A percentile compares a stretch with the other conserved stretches of the same genome.
These are phyloP conservation scores for Coracias cyanogaster DNA, from an alignment of 2,797 vertebrate genomes.

Conservation along the genomic window DNA sequence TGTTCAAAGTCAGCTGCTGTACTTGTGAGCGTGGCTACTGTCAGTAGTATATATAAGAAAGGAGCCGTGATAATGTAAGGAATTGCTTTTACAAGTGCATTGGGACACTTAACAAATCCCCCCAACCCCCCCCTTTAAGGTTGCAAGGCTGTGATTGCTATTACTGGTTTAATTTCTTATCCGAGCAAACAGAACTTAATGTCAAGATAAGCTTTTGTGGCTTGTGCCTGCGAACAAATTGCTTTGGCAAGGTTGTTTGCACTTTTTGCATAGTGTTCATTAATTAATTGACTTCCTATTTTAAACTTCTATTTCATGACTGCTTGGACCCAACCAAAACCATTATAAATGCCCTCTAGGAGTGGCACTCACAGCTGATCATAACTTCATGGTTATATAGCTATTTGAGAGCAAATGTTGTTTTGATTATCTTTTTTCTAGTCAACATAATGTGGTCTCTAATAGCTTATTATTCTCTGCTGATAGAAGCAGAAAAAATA, in stretches of 20 bases:
- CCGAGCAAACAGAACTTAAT: neutral
- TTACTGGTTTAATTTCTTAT: slow-evolving; percentile 31
- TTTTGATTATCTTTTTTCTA: neutral
- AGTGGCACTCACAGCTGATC: neutral
- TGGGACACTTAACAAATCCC: neutral
- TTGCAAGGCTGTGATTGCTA: slow-evolving; percentile 5
- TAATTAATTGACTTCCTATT: neutral
- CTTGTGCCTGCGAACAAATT: neutral
- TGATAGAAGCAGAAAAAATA: neutral
- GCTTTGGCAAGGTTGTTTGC: neutral
- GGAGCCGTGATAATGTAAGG: slow-evolving; percentile 57
- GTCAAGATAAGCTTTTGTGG: slow-evolving; percentile 20
- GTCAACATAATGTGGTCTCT: fast-evolving
- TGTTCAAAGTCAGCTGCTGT: slow-evolving; percentile 88
- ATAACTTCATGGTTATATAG: neutral
- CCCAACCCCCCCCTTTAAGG: neutral
- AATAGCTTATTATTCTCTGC: neutral
- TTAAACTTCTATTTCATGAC: neutral
- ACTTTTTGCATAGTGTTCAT: neutral
- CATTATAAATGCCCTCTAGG: neutral
- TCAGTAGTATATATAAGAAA: slow-evolving; percentile 41
- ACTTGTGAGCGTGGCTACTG: slow-evolving; percentile 72
- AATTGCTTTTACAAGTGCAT: slow-evolving; percentile 45
- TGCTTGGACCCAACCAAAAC: neutral
- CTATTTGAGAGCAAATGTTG: neutral